Percentiles rank a stretch among this genome's conserved stretches.
Evolutionary conservation across 2,888 invertebrate species (phyloP).

Genomic region (Notodromas monacha): DNA sequence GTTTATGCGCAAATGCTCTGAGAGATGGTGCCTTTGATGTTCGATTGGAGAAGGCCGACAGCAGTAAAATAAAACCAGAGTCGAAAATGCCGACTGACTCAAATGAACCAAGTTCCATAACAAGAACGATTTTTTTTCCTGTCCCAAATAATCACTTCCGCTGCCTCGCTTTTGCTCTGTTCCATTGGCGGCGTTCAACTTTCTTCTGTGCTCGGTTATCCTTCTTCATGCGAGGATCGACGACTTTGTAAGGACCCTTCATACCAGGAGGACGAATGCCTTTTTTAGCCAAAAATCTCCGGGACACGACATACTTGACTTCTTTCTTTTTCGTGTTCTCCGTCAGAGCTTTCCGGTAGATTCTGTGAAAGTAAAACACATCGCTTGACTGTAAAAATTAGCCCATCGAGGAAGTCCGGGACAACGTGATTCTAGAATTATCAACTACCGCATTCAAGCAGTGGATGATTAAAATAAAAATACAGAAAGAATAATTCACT

Average conservation of each 20-base stretch:
- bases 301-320: slow-evolving; percentile 69
- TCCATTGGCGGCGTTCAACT: slow-evolving; percentile 6
- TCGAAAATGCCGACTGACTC: no score
- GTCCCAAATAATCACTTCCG: no score
- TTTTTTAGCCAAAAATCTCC: slow-evolving; percentile 39
- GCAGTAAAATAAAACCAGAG: no score
- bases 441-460: slow-evolving; percentile 1
- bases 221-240: slow-evolving; percentile 83
- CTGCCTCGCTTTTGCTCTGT: background rate
- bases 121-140: no score
- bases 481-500: slow-evolving; percentile 14
- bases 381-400: no score
- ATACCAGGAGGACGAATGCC: slow-evolving; percentile 49
- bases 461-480: slow-evolving; percentile 8
- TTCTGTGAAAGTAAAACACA: no score
- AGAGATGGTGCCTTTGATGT: no score
- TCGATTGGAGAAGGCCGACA: no score
- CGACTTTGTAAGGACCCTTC: slow-evolving; percentile 71
- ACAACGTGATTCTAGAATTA: slow-evolving; percentile 8
- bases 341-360: slow-evolving; percentile 62
- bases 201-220: slow-evolving; percentile 22
- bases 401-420: no score
- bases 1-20: no score
- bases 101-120: no score
- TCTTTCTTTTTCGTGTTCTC: slow-evolving; percentile 41